Percentiles rank a stretch among this genome's conserved stretches.
Conservation (phyloP, 2,888 invertebrate genomes). For the Heliconius charithonia region DNA sequence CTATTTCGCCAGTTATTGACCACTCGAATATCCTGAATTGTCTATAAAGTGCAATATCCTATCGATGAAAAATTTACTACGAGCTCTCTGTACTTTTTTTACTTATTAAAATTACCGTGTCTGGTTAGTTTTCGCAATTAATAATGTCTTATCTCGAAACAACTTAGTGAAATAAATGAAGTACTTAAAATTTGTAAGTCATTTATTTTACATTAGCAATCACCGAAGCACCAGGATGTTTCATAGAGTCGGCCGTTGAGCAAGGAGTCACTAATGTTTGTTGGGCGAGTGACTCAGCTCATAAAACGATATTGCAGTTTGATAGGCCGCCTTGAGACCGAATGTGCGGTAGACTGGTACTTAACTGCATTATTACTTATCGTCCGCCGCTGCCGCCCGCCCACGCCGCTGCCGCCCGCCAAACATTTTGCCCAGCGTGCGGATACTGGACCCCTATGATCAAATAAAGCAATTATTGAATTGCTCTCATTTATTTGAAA, state of each 20-base stretch:
- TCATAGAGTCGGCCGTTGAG: slow-evolving; percentile 42
- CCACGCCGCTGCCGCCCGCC: slow-evolving; percentile 19
- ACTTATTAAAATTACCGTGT: slow-evolving; percentile 8
- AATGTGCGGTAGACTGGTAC: slow-evolving; percentile 60
- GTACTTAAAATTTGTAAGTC: slow-evolving; percentile 24
- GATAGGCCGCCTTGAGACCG: slow-evolving; percentile 60
- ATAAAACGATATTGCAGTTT: slow-evolving; percentile 72
- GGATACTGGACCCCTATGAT: slow-evolving; percentile 41
- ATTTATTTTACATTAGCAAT: slow-evolving; percentile 48
- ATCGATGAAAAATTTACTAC: slow-evolving; percentile 54
- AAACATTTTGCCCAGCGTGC: slow-evolving; percentile 37
- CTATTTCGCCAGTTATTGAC: slow-evolving; percentile 69
- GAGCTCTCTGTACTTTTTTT: slow-evolving; percentile 8
- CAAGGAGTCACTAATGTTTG: slow-evolving; percentile 51
- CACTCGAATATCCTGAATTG: slow-evolving; percentile 69
- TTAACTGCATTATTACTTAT: slow-evolving; percentile 67
- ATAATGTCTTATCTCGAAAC: slow-evolving; percentile 20
- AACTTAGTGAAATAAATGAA: slow-evolving; percentile 22
- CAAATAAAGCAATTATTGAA: slow-evolving; percentile 55
- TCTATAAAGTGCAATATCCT: slow-evolving; percentile 74
- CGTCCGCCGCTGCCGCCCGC: slow-evolving; percentile 49
- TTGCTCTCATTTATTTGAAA: slow-evolving; percentile 29
- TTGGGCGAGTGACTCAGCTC: slow-evolving; percentile 60
- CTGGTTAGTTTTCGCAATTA: background rate
- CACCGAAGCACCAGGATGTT: slow-evolving; percentile 43